phyloP scores from a whole-genome alignment of 2,113 vertebrate genomes.

The Spea bombifrons region DNA sequence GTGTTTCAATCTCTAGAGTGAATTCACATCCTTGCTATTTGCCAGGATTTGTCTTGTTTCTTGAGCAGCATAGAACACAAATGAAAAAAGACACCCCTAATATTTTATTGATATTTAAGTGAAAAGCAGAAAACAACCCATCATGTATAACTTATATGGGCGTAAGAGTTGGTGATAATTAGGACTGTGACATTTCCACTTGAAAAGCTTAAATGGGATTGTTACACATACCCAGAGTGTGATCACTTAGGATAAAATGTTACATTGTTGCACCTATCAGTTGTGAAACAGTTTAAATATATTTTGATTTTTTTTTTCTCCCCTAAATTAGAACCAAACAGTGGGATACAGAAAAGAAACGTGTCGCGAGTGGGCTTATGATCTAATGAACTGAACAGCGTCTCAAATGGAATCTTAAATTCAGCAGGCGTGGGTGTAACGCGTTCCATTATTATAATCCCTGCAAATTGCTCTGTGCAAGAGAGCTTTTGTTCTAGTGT shows the following conservation, averaged over 20 bases:
- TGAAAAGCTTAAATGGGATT: no score
- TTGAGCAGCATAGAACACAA: no score
- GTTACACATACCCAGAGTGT: no score
- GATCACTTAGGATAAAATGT: not conserved
- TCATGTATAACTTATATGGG: no score
- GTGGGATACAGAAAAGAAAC: conserved; percentile 29
- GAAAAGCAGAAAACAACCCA: no score
- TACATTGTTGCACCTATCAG: not conserved
- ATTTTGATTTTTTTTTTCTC: conserved; percentile 8
- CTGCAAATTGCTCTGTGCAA: conserved; percentile 67
- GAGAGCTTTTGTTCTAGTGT: conserved; percentile 69
- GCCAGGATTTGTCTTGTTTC: no score
- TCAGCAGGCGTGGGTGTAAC: conserved; percentile 56
- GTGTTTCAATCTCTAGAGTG: no score
- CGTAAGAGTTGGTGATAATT: no score
- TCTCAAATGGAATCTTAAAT: conserved; percentile 63
- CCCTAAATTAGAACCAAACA: not conserved
- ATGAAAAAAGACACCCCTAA: no score
- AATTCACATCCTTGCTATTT: no score
- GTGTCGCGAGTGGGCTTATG: conserved; percentile 39
- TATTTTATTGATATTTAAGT: no score
- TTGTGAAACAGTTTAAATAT: conserved; percentile 1
- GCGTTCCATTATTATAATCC: conserved; percentile 61
- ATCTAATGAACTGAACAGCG: conserved; percentile 48
- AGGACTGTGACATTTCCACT: no score